A percentile compares a stretch with the other conserved stretches of the same genome.
phyloP scores from a whole-genome alignment of 2,113 vertebrate species.

The Aldabrachelys gigantea region DNA sequence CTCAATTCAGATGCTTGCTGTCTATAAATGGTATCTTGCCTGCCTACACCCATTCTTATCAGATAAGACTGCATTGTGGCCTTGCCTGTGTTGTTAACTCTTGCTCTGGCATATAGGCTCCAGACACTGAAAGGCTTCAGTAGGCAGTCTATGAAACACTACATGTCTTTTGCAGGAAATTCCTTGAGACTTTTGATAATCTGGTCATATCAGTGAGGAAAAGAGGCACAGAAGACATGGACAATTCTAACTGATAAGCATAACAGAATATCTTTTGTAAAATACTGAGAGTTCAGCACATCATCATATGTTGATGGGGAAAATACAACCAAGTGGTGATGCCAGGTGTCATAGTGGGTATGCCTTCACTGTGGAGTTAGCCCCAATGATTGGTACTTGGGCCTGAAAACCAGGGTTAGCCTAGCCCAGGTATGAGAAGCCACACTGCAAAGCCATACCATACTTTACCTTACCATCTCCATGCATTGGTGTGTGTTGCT shows the following conservation, averaged over 20 bases:
- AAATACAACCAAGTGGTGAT: background rate
- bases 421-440: background rate
- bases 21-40: slow-evolving; percentile 27
- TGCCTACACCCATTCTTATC: slow-evolving; percentile 18
- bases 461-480: background rate
- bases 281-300: background rate
- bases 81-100: background rate
- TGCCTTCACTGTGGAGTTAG: background rate
- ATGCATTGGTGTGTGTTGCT: background rate
- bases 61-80: slow-evolving; percentile 32
- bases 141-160: background rate
- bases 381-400: accelerated
- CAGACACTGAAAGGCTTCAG: background rate
- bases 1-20: slow-evolving; percentile 25
- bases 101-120: background rate
- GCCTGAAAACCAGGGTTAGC: background rate
- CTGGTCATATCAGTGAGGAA: background rate
- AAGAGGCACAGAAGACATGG: background rate
- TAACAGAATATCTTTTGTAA: background rate
- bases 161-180: background rate
- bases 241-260: background rate
- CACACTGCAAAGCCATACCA: background rate
- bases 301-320: background rate
- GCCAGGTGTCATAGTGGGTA: background rate
- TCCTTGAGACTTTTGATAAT: background rate